Conservation (phyloP, 2,797 vertebrate genomes). For the Neopelma chrysocephalum region DNA sequence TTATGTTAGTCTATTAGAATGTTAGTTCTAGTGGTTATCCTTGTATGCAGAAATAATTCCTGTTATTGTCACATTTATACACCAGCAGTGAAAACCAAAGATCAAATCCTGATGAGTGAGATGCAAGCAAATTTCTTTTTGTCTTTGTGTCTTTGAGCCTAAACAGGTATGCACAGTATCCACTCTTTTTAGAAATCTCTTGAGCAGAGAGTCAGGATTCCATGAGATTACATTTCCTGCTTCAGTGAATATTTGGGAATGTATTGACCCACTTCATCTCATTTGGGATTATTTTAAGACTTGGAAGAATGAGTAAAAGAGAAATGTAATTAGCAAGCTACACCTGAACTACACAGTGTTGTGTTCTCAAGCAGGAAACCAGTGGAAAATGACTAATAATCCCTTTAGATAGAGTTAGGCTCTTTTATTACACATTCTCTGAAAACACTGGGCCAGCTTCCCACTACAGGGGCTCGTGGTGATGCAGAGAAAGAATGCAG, state of each 20-base stretch:
- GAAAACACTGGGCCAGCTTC: background rate
- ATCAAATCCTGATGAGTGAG: background rate
- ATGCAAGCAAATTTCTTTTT: background rate
- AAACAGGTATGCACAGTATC: background rate
- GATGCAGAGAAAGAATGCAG: background rate
- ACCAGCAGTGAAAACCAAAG: background rate
- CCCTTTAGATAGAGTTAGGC: background rate
- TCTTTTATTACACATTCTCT: background rate
- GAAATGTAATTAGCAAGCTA: background rate
- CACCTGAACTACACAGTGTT: background rate
- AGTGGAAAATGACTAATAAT: background rate
- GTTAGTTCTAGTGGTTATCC: background rate
- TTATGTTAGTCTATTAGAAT: background rate
- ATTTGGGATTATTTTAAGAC: constrained; percentile 4
- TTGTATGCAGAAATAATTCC: background rate
- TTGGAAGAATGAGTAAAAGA: background rate
- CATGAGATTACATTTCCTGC: constrained; percentile 30
- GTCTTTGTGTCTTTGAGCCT: background rate
- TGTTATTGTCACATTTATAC: background rate
- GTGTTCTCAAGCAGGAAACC: background rate
- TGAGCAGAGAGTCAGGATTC: constrained; percentile 11
- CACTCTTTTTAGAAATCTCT: background rate
- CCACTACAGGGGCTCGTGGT: background rate
- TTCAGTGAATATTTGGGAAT: constrained; percentile 41
- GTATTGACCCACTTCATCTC: background rate